Evolutionary conservation across 1,140 invertebrate genomes (phyloP).

Genomic region (Cepaea nemoralis): DNA sequence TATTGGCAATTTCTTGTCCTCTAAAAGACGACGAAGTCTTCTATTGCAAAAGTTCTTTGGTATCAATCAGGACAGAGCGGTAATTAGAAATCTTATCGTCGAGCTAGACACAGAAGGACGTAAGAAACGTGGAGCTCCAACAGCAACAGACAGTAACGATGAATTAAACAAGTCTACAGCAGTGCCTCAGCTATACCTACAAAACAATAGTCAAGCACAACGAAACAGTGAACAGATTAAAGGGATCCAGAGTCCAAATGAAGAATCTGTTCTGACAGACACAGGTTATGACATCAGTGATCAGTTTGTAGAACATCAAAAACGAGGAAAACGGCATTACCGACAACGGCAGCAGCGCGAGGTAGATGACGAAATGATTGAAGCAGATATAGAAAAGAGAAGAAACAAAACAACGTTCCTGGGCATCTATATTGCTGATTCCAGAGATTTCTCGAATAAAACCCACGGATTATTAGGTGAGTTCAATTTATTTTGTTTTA

Average conservation of each 20-base stretch:
- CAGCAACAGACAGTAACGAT: background rate
- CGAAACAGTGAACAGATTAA: background rate
- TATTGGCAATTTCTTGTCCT: background rate
- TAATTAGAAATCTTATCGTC: slow-evolving; percentile 3
- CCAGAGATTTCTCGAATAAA: slow-evolving; percentile 31
- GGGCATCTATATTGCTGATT: slow-evolving; percentile 32
- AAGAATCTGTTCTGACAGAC: background rate
- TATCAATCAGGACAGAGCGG: slow-evolving; percentile 7
- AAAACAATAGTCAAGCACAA: background rate
- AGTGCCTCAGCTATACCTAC: background rate
- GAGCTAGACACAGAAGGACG: slow-evolving; percentile 4
- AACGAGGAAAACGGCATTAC: background rate
- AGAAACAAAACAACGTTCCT: slow-evolving; percentile 13
- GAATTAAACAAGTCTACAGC: background rate
- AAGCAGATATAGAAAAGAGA: slow-evolving; percentile 1
- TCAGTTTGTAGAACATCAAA: background rate
- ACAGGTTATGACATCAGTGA: background rate
- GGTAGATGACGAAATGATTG: background rate
- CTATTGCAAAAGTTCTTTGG: slow-evolving; percentile 26
- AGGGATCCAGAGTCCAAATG: too few relatives aligned
- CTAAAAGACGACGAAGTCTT: slow-evolving; percentile 11
- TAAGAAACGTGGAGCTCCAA: background rate
- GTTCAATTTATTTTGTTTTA: background rate
- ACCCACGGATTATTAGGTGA: slow-evolving; percentile 41
- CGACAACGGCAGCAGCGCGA: background rate